A percentile compares a stretch with the other conserved stretches of the same genome.
Conservation (phyloP, 2,797 vertebrate species). For the Poeciliopsis presidionis region DNA sequence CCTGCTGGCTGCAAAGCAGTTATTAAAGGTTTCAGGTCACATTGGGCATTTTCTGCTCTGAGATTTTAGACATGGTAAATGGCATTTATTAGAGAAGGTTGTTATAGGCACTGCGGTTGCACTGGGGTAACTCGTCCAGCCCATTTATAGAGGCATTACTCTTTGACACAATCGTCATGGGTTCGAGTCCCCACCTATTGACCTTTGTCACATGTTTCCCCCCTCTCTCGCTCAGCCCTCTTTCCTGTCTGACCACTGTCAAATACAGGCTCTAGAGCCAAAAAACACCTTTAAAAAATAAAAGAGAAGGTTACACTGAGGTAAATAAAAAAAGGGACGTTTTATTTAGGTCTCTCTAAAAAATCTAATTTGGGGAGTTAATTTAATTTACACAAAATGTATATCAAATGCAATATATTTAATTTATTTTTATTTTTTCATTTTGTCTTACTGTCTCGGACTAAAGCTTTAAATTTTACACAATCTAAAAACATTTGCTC, state of each 20-base stretch:
- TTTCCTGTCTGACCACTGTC: too few species aligned
- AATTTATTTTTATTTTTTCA: background rate
- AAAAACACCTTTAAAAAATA: too few species aligned
- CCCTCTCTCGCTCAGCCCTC: too few species aligned
- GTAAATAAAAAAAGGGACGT: background rate
- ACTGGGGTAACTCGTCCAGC: too few species aligned
- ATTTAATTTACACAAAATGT: background rate
- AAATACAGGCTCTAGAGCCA: too few species aligned
- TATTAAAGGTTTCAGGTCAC: slow-evolving; percentile 12
- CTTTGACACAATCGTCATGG: too few species aligned
- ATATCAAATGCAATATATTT: background rate
- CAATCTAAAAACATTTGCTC: background rate
- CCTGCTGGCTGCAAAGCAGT: slow-evolving; percentile 17
- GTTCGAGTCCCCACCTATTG: too few species aligned
- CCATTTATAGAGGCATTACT: too few species aligned
- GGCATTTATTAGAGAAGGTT: background rate
- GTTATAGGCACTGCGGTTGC: too few species aligned
- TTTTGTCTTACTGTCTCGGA: background rate
- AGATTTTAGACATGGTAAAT: slow-evolving; percentile 5
- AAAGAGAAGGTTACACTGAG: too few species aligned
- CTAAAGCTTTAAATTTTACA: background rate
- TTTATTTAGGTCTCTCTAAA: background rate
- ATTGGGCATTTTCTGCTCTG: slow-evolving; percentile 12
- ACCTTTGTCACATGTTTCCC: too few species aligned
- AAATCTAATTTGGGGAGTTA: background rate